These are phyloP conservation scores for Parapristionchus giblindavisi DNA, from an alignment of 2,888 invertebrate genomes.

Conservation along the genomic window DNA sequence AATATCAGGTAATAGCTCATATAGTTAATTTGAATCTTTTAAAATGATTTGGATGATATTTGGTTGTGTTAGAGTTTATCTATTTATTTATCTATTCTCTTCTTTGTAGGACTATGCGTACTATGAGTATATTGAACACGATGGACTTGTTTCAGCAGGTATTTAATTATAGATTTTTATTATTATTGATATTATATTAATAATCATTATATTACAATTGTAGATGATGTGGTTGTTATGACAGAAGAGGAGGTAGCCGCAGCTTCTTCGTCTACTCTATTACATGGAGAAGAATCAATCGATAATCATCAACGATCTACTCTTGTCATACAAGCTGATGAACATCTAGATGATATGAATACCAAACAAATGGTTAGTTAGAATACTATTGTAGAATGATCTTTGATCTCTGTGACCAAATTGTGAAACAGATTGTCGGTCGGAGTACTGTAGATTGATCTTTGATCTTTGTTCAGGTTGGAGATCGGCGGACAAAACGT, in stretches of 20 bases:
- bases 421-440: not conserved
- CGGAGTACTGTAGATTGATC: not conserved
- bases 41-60: no score
- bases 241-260: constrained; percentile 9
- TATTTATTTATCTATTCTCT: no score
- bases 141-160: not conserved
- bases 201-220: not conserved
- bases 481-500: constrained; percentile 22
- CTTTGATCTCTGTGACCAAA: not conserved
- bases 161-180: not conserved
- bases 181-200: not conserved
- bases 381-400: not conserved
- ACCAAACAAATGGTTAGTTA: constrained; percentile 18
- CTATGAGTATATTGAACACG: constrained; percentile 28
- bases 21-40: no score
- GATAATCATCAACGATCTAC: not conserved
- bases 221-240: not conserved
- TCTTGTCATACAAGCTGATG: constrained; percentile 15
- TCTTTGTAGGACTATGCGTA: constrained; percentile 8
- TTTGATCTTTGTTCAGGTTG: not conserved
- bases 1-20: no score
- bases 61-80: not conserved
- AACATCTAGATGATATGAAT: constrained; percentile 10
- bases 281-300: not conserved
- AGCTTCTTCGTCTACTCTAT: not conserved